Conservation (phyloP, 2,113 vertebrate species). For the Blennius ocellaris region DNA sequence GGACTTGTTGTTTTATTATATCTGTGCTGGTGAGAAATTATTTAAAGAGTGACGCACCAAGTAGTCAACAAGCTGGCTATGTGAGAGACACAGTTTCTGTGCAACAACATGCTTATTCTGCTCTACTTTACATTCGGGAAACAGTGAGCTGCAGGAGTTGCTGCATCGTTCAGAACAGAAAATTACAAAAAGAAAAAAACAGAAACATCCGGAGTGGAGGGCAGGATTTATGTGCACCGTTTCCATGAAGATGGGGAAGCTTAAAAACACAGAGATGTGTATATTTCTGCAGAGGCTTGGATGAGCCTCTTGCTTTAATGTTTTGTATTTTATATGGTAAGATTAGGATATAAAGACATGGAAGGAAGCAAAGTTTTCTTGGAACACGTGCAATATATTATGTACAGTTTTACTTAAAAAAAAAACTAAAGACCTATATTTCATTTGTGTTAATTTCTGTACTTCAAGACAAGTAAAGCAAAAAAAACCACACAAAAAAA, state of each 20-base stretch:
- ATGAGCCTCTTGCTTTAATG: not conserved
- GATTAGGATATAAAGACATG: too few relatives aligned
- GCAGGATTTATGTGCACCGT: not conserved
- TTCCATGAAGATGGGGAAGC: not conserved
- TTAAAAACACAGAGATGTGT: not conserved
- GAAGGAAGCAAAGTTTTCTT: too few relatives aligned
- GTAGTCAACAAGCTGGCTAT: conserved; percentile 34
- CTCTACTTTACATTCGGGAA: conserved; percentile 53
- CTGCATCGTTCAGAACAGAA: conserved; percentile 12
- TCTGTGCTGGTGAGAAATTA: conserved; percentile 30
- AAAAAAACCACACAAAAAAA: too few relatives aligned
- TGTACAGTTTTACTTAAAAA: too few relatives aligned
- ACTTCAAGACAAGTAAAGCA: too few relatives aligned
- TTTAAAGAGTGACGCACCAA: conserved; percentile 14
- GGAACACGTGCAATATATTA: too few relatives aligned
- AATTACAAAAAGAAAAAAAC: not conserved
- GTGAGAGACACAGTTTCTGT: conserved; percentile 20
- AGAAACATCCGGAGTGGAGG: not conserved
- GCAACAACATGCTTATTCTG: conserved; percentile 2
- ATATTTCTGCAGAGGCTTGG: not conserved
- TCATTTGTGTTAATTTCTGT: too few relatives aligned
- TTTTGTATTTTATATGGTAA: too few relatives aligned
- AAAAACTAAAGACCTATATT: too few relatives aligned
- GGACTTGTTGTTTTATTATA: conserved; percentile 1
- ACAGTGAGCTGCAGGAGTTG: conserved; percentile 47